Conservation (phyloP, 2,888 invertebrate species). For the Caenorhabditis sinica region DNA sequence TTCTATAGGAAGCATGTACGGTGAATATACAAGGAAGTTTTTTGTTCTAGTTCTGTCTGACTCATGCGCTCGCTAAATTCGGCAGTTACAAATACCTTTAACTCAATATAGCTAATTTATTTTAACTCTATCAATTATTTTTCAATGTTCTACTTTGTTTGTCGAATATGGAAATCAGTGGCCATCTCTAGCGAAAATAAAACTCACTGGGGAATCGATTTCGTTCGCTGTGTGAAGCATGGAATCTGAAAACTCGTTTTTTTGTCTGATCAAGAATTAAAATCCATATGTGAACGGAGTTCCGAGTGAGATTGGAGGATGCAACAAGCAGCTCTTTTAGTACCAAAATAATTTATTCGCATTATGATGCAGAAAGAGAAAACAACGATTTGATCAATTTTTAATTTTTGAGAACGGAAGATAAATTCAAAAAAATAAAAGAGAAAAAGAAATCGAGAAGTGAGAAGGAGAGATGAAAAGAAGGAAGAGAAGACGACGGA, state of each 20-base stretch:
- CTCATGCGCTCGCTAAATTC: too few species aligned
- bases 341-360: conserved; percentile 58
- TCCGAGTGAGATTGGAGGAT: not conserved
- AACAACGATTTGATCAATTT: conserved; percentile 27
- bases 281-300: conserved; percentile 52
- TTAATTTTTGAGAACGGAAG: conserved; percentile 29
- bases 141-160: not conserved
- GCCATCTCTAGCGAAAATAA: not conserved
- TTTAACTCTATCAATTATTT: too few species aligned
- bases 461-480: conserved; percentile 4
- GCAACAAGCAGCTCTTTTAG: not conserved
- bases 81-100: too few species aligned
- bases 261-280: not conserved
- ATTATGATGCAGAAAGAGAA: conserved; percentile 12
- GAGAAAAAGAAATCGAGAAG: conserved; percentile 24
- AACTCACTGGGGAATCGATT: conserved; percentile 35
- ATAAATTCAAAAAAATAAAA: conserved; percentile 28
- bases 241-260: not conserved
- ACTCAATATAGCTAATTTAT: too few species aligned
- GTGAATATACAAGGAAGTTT: not conserved
- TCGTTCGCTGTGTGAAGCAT: not conserved
- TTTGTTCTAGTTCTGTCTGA: not conserved
- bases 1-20: not conserved
- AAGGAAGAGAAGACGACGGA: conserved; percentile 14
- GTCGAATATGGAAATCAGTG: not conserved